Evolutionary conservation across 1,140 invertebrate species (phyloP), one percentile per base, ranked within the genome.

Genomic region (Nebria ingens): DNA sequence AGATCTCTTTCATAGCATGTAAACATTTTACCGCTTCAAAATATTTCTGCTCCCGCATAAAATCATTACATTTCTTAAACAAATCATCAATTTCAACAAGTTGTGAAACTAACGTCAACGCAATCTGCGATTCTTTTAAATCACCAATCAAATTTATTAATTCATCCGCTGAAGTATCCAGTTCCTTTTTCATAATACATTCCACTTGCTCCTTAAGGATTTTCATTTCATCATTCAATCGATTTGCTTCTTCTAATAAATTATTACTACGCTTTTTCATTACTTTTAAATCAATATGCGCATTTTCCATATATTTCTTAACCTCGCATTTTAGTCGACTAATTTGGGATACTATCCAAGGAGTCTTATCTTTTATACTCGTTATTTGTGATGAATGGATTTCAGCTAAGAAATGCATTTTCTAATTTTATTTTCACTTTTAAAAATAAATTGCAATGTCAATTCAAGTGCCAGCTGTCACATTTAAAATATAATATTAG

Each of bases 131-230:
- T 53, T 72, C 73, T 59, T 77, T 67, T 25, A 83, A 63, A 45
- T 77, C 71, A 54, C 73, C 66, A 6, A 74, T 70, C 21, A 82
- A 65, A 57, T 68, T 68, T 52, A 78, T 67, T 57, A 83, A 66
- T 61, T 79, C 78, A 49, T 75, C 73, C 9, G 75, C 74, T 0
- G 76, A 76, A 54, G 74, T 72, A 2, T 72, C 62, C 42, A 84
- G 68, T 62, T 83, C 76, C 52, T 75, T 71, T 65, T 78, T 77
- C n/a, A 76, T 73, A 66, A 79, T 62, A 52, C 75, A 62, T 58
- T 80, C 73, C 54, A 81, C 76, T 45, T 74, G 71, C 29, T 66
- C 69, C 56, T 78, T 71, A 21, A 80, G 73, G 6, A 55, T 53
- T 38, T 71, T 65, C 62, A 82, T 74, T 53, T 78, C 73, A 2